Evolutionary conservation across 2,888 invertebrate species (phyloP).

Genomic region (Crepidodera aurea): DNA sequence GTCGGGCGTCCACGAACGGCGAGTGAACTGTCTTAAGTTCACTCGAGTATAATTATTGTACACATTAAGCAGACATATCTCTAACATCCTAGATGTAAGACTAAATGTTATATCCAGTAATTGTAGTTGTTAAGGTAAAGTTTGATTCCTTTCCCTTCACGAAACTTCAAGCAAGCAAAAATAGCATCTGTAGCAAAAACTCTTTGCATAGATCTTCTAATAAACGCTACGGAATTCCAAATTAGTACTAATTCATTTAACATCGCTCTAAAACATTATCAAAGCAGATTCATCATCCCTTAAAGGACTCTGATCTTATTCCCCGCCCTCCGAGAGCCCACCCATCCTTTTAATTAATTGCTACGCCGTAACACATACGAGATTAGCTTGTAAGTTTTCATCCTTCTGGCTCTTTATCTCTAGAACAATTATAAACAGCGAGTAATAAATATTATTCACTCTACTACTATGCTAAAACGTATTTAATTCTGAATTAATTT

Average conservation of each 20-base stretch:
- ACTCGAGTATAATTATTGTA: no score
- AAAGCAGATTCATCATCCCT: conserved; percentile 7
- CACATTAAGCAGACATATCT: no score
- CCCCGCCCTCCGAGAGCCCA: conserved; percentile 2
- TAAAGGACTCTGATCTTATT: conserved; percentile 1
- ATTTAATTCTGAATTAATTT: conserved; percentile 28
- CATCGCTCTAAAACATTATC: not conserved
- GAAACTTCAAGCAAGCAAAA: no score
- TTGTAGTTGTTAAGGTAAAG: no score
- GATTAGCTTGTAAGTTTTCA: conserved; percentile 17
- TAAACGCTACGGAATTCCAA: no score
- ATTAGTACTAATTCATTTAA: not conserved
- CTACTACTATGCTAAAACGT: conserved; percentile 20
- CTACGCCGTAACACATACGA: conserved; percentile 13
- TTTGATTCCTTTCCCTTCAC: no score
- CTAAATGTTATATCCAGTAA: no score
- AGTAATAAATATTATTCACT: conserved; percentile 8
- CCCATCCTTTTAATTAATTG: conserved; percentile 20
- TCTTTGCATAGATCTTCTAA: no score
- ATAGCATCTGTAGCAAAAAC: no score
- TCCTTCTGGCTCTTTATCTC: not conserved
- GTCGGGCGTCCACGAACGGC: no score
- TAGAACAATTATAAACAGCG: not conserved
- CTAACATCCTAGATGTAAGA: no score
- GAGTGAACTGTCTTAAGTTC: no score